A percentile compares a stretch with the other conserved stretches of the same genome.
phyloP scores from a whole-genome alignment of 92 coral and sea anemone species.

The Hydrozoanthus gracilis region DNA sequence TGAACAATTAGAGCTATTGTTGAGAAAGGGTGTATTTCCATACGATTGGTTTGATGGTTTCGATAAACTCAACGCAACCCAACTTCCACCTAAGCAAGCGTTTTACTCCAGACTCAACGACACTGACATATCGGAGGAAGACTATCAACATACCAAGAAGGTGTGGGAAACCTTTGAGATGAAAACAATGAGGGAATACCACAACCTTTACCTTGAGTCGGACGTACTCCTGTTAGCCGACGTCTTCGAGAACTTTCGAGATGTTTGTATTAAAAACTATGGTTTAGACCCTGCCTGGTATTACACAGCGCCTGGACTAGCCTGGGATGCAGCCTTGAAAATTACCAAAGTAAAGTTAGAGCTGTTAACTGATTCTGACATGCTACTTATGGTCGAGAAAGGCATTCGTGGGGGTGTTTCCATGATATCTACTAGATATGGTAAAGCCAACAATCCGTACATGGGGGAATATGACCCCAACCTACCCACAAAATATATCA shows the following conservation, averaged over 20 bases:
- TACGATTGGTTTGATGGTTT: conserved; percentile 34
- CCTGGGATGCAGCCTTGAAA: conserved; percentile 64
- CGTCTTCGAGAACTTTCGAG: neutral
- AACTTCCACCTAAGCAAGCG: neutral
- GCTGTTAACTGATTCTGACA: conserved; percentile 13
- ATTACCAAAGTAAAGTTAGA: conserved; percentile 24
- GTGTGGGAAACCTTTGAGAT: neutral
- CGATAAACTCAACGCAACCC: neutral
- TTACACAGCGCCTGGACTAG: conserved; percentile 45
- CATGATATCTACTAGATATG: neutral
- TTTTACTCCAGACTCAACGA: conserved; percentile 31
- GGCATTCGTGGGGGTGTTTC: too few species aligned
- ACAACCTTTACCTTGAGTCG: neutral
- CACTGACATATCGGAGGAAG: conserved; percentile 3
- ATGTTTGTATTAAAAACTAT: conserved; percentile 46
- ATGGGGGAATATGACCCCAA: conserved; percentile 40
- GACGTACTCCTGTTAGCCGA: neutral
- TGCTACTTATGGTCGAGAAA: too few species aligned
- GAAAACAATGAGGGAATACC: conserved; percentile 42
- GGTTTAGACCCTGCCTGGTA: conserved; percentile 29
- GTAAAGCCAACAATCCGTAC: conserved; percentile 47
- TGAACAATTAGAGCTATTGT: neutral
- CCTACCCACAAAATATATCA: conserved; percentile 37
- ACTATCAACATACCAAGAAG: neutral
- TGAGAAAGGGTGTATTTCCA: conserved; percentile 19